Base-by-base conservation (phyloP, 1,140 invertebrate species). In the Adelges cooleyi region DNA sequence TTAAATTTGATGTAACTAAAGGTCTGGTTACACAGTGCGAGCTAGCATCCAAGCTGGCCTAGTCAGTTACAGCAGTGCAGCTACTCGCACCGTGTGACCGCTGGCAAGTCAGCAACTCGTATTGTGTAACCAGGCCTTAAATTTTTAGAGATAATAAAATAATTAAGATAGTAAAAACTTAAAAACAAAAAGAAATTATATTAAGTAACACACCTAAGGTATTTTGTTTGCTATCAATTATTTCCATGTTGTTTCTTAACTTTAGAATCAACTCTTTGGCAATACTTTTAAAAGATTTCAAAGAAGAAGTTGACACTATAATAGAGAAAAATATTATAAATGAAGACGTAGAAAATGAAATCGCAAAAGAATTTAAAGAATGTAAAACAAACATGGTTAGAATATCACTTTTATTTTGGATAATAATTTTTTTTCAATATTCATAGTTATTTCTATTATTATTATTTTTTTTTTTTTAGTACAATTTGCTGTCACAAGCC, bases 321-420 rank as follows among this genome's bases (percentile, higher is more conserved):
- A 17, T 18, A 59, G 22, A 22, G 17, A 20, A 59, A 44, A 59
- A 44, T 59, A 44, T 23, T 6, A 42, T 59, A 59, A 44, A n/a
- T 13, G 10, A n/a, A 44, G 38, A 59, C 17, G 15, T 59, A 10
- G 53, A 59, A 59, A 25, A 4, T 11, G 22, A 25, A 25, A 13
- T 59, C 33, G n/a, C 36, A 13, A 36, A 20, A 42, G 53, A 59
- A 25, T 59, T 59, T 44, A 59, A 59, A 13, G 53, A 59, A 18
- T 59, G 53, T 40, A 59, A 59, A 59, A 42, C 53, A 20, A 40
- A 59, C 27, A 42, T 59, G 53, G 53, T 59, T 42, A 4, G 11
- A n/a, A 9, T n/a, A 13, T 42, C 25, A 29, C 18, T 22, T 51
- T 13, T 25, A 49, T 25, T 49, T n/a, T n/a, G n/a, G n/a, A n/a